Conservation (phyloP, 1,140 invertebrate genomes). For the Aphelenchoides besseyi region DNA sequence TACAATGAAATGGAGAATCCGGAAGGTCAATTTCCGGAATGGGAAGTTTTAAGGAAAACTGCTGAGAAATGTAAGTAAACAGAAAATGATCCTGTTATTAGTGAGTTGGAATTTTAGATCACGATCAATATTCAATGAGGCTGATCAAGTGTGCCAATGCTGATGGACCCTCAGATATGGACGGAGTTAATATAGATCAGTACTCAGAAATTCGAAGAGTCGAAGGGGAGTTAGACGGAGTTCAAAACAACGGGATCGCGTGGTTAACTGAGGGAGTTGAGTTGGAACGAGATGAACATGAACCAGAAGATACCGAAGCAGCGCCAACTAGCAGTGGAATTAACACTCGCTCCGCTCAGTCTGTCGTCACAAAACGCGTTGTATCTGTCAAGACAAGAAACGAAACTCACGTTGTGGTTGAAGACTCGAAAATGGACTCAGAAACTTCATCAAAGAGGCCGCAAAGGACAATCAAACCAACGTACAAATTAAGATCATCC, state of each 20-base stretch:
- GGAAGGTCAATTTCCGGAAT: slow-evolving; percentile 11
- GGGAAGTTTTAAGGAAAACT: slow-evolving; percentile 1
- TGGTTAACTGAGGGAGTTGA: slow-evolving; percentile 12
- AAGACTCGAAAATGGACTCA: neutral
- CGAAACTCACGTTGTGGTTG: neutral
- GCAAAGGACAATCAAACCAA: neutral
- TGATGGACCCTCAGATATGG: neutral
- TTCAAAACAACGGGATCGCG: neutral
- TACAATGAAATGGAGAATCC: slow-evolving; percentile 15
- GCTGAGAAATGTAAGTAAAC: slow-evolving; percentile 20
- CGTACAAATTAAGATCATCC: neutral
- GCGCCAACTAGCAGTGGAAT: neutral
- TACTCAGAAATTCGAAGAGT: slow-evolving; percentile 14
- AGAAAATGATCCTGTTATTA: neutral
- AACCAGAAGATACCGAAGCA: neutral
- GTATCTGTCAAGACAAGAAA: neutral
- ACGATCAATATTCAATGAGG: slow-evolving; percentile 5
- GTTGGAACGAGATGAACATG: slow-evolving; percentile 11
- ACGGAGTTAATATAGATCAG: neutral
- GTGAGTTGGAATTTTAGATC: slow-evolving; percentile 4
- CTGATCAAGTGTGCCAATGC: slow-evolving; percentile 11
- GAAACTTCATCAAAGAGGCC: neutral
- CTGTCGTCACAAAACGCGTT: neutral
- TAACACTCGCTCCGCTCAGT: neutral
- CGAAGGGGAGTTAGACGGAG: slow-evolving; percentile 10